These are phyloP conservation scores for Tetanocera ferruginea DNA, from an alignment of 2,888 invertebrate species.

Conservation along the genomic window DNA sequence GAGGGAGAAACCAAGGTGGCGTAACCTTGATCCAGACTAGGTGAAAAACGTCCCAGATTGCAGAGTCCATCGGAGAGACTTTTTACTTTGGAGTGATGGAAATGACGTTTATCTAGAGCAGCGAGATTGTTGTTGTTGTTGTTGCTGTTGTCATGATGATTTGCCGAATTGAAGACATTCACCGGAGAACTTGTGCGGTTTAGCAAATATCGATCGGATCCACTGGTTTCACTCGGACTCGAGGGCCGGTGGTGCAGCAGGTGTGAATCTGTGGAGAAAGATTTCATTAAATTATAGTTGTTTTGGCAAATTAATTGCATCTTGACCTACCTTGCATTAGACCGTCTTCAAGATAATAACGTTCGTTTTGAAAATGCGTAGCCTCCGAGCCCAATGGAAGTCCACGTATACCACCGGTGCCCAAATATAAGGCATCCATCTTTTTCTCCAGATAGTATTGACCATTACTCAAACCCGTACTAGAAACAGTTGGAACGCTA, in stretches of 20 bases:
- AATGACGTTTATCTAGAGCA: conserved; percentile 61
- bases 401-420: conserved; percentile 64
- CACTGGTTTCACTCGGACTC: conserved; percentile 70
- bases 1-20: conserved; percentile 80
- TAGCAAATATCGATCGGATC: conserved; percentile 68
- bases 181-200: conserved; percentile 67
- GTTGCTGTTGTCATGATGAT: conserved; percentile 55
- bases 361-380: conserved; percentile 68
- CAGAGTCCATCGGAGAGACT: conserved; percentile 68
- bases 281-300: too few relatives aligned
- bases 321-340: conserved; percentile 45
- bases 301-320: too few relatives aligned
- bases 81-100: conserved; percentile 67
- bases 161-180: conserved; percentile 60
- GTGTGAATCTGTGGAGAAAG: conserved; percentile 56
- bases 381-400: conserved; percentile 67
- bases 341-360: conserved; percentile 66
- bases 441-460: conserved; percentile 69
- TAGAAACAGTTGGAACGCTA: conserved; percentile 63
- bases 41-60: conserved; percentile 72
- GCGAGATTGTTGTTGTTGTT: conserved; percentile 51
- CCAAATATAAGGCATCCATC: conserved; percentile 68
- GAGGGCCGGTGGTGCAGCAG: conserved; percentile 64
- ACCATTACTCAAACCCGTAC: conserved; percentile 51
- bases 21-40: conserved; percentile 85